These are phyloP conservation scores for Chrysomallon squamiferum DNA, from an alignment of 1,140 invertebrate species.

Conservation along the genomic window DNA sequence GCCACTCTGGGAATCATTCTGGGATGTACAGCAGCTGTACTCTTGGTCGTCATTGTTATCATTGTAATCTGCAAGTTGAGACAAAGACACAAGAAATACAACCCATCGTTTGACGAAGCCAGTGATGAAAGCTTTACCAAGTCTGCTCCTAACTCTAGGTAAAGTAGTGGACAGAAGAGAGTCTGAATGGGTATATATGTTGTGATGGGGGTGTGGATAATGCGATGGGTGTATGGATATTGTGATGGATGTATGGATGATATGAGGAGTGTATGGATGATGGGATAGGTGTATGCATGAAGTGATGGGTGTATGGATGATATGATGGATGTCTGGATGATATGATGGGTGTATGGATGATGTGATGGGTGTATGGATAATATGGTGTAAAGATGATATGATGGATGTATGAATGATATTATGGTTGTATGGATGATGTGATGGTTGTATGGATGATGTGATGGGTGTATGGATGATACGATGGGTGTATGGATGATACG, in stretches of 20 bases:
- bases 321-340: too few relatives aligned
- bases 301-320: too few relatives aligned
- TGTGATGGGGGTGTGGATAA: background rate
- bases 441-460: background rate
- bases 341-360: too few relatives aligned
- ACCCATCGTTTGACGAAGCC: slow-evolving; percentile 20
- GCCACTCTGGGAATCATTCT: slow-evolving; percentile 22
- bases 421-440: background rate
- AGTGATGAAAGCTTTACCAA: slow-evolving; percentile 16
- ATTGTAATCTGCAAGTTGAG: slow-evolving; percentile 20
- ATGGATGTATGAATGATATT: too few relatives aligned
- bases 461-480: background rate
- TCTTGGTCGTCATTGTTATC: slow-evolving; percentile 23
- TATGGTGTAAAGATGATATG: too few relatives aligned
- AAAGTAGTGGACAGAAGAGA: background rate
- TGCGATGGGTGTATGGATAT: background rate
- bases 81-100: slow-evolving; percentile 20
- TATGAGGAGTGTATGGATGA: background rate
- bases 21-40: slow-evolving; percentile 15
- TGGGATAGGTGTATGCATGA: background rate
- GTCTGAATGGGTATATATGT: background rate
- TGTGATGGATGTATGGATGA: background rate
- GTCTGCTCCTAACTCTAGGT: slow-evolving; percentile 40
- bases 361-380: background rate
- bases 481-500: background rate